Evolutionary conservation across 2,113 vertebrate species (phyloP), one percentile per base, ranked within the genome.

Genomic region (Telmatochromis sp.): DNA sequence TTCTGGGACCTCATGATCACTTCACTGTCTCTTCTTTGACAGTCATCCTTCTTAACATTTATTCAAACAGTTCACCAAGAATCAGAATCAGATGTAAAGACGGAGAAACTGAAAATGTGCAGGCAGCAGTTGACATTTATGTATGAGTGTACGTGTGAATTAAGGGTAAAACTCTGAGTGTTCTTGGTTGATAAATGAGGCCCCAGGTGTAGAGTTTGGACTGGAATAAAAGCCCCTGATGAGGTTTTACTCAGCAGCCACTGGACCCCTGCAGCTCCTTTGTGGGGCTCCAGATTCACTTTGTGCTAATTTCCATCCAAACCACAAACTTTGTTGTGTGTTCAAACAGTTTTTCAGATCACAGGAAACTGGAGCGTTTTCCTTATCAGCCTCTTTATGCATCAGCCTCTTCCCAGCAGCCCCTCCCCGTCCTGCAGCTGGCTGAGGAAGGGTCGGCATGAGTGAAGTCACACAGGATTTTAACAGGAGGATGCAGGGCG

Each of bases 291-390:
- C 89, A 84, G 26, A 45, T 80, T 84, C n/a, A 84, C 88, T 83
- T 80, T 87, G 81, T 80, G 78, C 57, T 65, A 42, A 87, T 82
- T 87, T 84, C 40, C 3, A 28, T 57, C 82, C 60, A 79, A 80
- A 87, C 91, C 89, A 28, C 87, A 83, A 65, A 60, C 87, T 91
- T 12, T 89, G 87, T 86, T 87, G 80, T 60, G 84, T 35, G 68
- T 83, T 87, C 79, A 89, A 71, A 40, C 53, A 4, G 31, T 7
- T 7, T 79, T 42, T 45, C 79, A 80, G 88, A 86, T 88, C 82
- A 87, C 82, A 92, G 87, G 84, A 92, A 60, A 19, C 26, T 28
- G 53, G 2, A 57, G 68, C 26, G 0, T 80, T 79, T 82, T 82
- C 47, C 82, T 89, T 51, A 51, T 83, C 86, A 81, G 71, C 71